These are phyloP conservation scores for Leptocoma aspasia DNA, from an alignment of 2,113 vertebrate species.

Conservation along the genomic window DNA sequence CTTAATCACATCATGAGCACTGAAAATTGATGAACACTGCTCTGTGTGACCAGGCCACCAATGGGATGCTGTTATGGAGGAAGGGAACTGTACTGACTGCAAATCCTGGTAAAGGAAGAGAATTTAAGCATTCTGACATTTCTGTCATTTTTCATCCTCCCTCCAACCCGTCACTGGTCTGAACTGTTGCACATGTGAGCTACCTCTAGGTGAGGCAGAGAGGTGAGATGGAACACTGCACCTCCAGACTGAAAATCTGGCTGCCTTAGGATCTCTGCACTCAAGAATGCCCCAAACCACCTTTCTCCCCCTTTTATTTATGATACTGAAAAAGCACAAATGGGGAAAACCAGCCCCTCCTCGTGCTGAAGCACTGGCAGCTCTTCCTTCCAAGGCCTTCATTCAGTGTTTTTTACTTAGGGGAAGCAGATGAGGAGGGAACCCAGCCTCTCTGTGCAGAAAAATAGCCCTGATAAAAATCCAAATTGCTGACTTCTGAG, in stretches of 20 bases:
- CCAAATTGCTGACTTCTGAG: background rate
- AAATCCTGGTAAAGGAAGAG: background rate
- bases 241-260: background rate
- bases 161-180: rapidly evolving
- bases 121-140: background rate
- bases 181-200: background rate
- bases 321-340: background rate
- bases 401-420: rapidly evolving
- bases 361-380: rapidly evolving
- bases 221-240: rapidly evolving
- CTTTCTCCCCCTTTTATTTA: background rate
- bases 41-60: background rate
- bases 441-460: background rate
- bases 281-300: background rate
- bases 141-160: background rate
- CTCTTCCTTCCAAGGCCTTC: background rate
- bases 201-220: background rate
- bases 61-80: background rate
- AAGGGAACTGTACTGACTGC: background rate
- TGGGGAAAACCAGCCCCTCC: background rate
- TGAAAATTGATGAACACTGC: background rate
- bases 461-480: background rate
- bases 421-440: background rate
- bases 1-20: background rate
- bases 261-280: background rate